Evolutionary conservation across 2,888 invertebrate species (phyloP).

Genomic region (Poecilobothrus nobilitatus): DNA sequence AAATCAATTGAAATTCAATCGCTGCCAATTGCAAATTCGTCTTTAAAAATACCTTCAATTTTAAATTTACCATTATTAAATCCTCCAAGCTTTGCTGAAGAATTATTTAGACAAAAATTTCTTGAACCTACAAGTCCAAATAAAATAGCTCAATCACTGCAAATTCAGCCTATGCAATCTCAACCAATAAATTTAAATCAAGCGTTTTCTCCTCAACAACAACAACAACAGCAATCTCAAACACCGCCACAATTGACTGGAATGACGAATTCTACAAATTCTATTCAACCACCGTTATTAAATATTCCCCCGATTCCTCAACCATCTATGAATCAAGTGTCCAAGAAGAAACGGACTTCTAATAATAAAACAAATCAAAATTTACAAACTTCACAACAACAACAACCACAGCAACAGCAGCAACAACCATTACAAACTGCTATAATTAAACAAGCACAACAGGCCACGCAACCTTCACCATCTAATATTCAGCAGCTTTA

Average conservation of each 20-base stretch:
- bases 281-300: not conserved
- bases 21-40: not conserved
- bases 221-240: not conserved
- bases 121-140: not conserved
- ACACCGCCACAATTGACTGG: not conserved
- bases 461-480: too few species aligned
- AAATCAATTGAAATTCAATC: not conserved
- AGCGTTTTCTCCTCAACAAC: not conserved
- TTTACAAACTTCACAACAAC: not conserved
- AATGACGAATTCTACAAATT: not conserved
- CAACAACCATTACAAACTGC: not conserved
- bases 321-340: not conserved
- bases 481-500: not conserved
- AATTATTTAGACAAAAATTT: slow-evolving; percentile 1
- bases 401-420: not conserved
- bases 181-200: not conserved
- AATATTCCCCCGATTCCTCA: not conserved
- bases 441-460: not conserved
- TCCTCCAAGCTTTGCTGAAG: not conserved
- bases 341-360: not conserved
- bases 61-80: slow-evolving; percentile 4
- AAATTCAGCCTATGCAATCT: not conserved
- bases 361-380: not conserved
- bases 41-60: not conserved
- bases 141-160: not conserved